Percentiles rank a stretch among this genome's conserved stretches.
phyloP scores from a whole-genome alignment of 1,140 invertebrate species.

The Proctacanthus coquilletti region DNA sequence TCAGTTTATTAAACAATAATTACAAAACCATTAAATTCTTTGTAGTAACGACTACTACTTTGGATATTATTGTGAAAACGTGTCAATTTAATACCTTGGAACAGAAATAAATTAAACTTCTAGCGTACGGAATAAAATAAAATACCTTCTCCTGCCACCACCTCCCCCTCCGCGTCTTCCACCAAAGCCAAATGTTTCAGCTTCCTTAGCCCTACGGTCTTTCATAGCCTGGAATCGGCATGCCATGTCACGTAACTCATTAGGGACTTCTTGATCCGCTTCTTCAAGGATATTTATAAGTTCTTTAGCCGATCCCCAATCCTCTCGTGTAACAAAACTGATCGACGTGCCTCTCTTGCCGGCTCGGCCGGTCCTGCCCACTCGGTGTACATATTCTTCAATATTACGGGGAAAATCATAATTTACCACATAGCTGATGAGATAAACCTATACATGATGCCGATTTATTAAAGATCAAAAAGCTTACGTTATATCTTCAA shows the following conservation, averaged over 20 bases:
- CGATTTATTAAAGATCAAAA: too few species aligned
- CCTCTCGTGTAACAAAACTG: conserved; percentile 59
- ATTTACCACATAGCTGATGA: conserved; percentile 50
- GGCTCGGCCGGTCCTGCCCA: conserved; percentile 78
- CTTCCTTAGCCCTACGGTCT: conserved; percentile 35
- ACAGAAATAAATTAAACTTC: too few species aligned
- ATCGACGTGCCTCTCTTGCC: conserved; percentile 69
- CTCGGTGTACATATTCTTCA: conserved; percentile 80
- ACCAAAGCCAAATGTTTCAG: conserved; percentile 22
- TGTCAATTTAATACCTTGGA: too few species aligned
- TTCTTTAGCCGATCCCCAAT: conserved; percentile 63
- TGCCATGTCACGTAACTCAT: conserved; percentile 55
- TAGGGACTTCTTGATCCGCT: conserved; percentile 55
- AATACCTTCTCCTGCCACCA: conserved; percentile 10
- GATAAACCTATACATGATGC: conserved; percentile 1
- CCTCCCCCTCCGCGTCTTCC: conserved; percentile 22
- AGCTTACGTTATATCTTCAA: conserved; percentile 76
- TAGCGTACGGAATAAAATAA: too few species aligned
- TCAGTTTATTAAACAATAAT: too few species aligned
- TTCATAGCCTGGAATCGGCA: conserved; percentile 47
- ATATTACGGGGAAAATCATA: conserved; percentile 82
- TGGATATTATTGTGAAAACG: too few species aligned
- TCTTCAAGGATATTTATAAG: conserved; percentile 72
- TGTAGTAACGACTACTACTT: too few species aligned
- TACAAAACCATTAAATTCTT: too few species aligned